These are phyloP conservation scores for Tigriopus californicus DNA, from an alignment of 2,888 invertebrate genomes.

Conservation along the genomic window DNA sequence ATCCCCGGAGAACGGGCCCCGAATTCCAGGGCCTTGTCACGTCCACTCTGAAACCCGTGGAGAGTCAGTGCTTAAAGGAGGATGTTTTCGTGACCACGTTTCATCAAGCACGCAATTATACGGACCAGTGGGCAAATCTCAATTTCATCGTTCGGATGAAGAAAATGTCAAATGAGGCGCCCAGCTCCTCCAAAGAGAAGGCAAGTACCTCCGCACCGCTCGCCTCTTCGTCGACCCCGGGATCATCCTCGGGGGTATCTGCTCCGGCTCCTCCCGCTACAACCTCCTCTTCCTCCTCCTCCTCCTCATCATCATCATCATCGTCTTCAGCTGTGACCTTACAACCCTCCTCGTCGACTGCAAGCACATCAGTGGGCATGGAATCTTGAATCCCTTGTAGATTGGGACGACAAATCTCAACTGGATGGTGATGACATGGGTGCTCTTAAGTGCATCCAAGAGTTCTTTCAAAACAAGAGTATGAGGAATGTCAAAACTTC, in stretches of 20 bases:
- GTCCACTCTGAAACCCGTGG: slow-evolving; percentile 14
- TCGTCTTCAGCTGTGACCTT: not conserved
- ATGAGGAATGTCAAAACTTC: too few species aligned
- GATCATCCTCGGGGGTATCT: not conserved
- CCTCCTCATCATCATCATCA: not conserved
- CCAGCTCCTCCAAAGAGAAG: not conserved
- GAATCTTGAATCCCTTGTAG: not conserved
- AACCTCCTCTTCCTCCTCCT: not conserved
- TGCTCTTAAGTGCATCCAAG: too few species aligned
- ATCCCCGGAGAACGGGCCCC: not conserved
- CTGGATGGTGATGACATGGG: too few species aligned
- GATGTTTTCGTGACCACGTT: slow-evolving; percentile 14
- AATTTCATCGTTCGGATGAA: slow-evolving; percentile 16
- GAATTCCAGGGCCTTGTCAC: slow-evolving; percentile 14
- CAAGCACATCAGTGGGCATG: not conserved
- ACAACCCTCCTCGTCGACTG: not conserved
- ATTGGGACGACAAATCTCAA: too few species aligned
- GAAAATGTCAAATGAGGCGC: slow-evolving; percentile 1
- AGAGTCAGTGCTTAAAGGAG: slow-evolving; percentile 14
- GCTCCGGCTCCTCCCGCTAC: not conserved
- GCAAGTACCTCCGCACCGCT: not conserved
- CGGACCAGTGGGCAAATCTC: slow-evolving; percentile 11
- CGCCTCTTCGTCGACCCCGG: not conserved
- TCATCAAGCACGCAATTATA: slow-evolving; percentile 4
- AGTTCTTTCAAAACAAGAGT: too few species aligned